A percentile compares a stretch with the other conserved stretches of the same genome.
phyloP scores from a whole-genome alignment of 1,140 invertebrate species.

The Acromyrmex heyeri region DNA sequence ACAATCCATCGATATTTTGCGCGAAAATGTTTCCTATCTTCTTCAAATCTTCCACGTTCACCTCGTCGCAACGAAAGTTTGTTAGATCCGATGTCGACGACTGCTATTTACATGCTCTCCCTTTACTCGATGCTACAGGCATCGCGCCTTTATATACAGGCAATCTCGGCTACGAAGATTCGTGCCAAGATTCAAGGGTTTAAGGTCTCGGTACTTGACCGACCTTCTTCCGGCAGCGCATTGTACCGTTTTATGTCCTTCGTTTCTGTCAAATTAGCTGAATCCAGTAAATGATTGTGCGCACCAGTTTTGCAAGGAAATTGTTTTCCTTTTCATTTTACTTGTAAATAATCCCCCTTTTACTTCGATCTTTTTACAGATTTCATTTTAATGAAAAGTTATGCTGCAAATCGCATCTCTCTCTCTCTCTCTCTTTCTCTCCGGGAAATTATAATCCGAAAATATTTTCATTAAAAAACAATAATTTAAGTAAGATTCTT shows the following conservation, averaged over 20 bases:
- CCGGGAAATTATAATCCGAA: neutral
- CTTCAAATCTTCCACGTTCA: conserved; percentile 1
- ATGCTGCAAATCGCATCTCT: neutral
- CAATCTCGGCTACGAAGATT: conserved; percentile 41
- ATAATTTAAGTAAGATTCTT: neutral
- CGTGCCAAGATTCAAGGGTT: conserved; percentile 53
- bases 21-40: neutral
- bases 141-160: conserved; percentile 20
- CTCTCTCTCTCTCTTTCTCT: neutral
- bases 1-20: neutral
- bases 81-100: neutral
- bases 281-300: conserved; percentile 4
- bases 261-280: conserved; percentile 23
- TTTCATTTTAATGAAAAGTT: neutral
- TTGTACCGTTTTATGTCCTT: conserved; percentile 17
- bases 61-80: conserved; percentile 29
- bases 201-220: conserved; percentile 42
- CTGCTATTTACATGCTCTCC: conserved; percentile 47
- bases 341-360: neutral
- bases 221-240: conserved; percentile 20
- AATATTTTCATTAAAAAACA: conserved; percentile 6
- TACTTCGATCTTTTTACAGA: neutral
- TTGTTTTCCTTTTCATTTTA: neutral
- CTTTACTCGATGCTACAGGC: conserved; percentile 33
- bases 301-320: neutral